phyloP scores from a whole-genome alignment of 2,888 invertebrate species.

The Conomelus anceps region DNA sequence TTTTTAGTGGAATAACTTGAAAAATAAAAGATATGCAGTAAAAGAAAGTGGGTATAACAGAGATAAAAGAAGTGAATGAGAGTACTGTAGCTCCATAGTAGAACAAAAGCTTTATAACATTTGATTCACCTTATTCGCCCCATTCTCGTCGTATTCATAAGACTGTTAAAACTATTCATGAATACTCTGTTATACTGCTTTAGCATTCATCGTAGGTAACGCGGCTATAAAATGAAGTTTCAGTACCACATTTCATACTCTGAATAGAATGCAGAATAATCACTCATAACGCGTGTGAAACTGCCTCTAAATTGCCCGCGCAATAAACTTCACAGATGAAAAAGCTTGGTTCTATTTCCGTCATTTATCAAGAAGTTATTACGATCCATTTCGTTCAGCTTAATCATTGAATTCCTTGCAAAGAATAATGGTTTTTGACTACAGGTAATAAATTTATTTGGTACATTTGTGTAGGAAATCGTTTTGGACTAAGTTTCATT shows the following conservation, averaged over 20 bases:
- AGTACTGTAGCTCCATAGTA: too few species aligned
- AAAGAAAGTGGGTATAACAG: too few species aligned
- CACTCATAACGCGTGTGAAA: neutral
- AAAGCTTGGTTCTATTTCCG: neutral
- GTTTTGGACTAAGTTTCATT: too few species aligned
- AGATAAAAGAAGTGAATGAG: too few species aligned
- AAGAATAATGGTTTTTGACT: neutral
- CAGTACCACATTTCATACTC: neutral
- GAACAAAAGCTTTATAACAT: neutral
- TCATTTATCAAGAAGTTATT: neutral
- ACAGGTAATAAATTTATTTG: too few species aligned
- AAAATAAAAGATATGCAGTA: too few species aligned
- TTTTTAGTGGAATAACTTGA: too few species aligned
- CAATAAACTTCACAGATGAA: neutral
- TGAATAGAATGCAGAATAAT: neutral
- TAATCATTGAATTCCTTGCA: neutral
- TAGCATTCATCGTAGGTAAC: neutral
- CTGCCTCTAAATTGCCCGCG: neutral
- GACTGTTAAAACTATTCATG: neutral
- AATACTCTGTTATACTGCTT: neutral
- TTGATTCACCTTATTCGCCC: neutral
- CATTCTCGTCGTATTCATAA: neutral
- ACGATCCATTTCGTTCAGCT: neutral
- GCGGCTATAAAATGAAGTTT: neutral
- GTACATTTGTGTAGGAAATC: too few species aligned